phyloP scores from a whole-genome alignment of 2,888 invertebrate genomes.

The Pseudolycoriella hygida region DNA sequence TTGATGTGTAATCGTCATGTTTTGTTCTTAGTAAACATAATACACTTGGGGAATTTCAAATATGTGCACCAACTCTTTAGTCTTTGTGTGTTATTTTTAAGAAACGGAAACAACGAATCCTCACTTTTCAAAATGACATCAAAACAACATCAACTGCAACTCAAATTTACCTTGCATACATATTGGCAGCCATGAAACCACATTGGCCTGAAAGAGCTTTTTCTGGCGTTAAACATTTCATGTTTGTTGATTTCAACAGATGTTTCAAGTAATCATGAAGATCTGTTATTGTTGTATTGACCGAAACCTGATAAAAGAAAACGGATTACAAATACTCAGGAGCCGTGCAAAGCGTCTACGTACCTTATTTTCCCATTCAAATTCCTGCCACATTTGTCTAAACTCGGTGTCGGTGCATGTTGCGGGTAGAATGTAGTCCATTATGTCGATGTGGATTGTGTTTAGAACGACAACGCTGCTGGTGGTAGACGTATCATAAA shows the following conservation, averaged over 20 bases:
- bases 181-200: slow-evolving; percentile 98
- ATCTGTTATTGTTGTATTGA: slow-evolving; percentile 85
- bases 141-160: not conserved
- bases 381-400: slow-evolving; percentile 99
- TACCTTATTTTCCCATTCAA: slow-evolving; percentile 99
- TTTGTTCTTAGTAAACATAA: too few relatives aligned
- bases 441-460: slow-evolving; percentile 98
- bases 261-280: slow-evolving; percentile 85
- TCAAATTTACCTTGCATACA: slow-evolving; percentile 60
- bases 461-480: slow-evolving; percentile 91
- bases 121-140: too few relatives aligned
- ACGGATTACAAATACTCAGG: too few relatives aligned
- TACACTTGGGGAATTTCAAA: too few relatives aligned
- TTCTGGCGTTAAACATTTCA: slow-evolving; percentile 97
- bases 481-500: slow-evolving; percentile 72
- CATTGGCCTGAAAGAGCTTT: slow-evolving; percentile 93
- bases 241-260: slow-evolving; percentile 86
- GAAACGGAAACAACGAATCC: too few relatives aligned
- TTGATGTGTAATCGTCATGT: too few relatives aligned
- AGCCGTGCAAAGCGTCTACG: too few relatives aligned
- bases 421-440: slow-evolving; percentile 97
- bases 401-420: slow-evolving; percentile 90
- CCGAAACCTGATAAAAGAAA: slow-evolving; percentile 34
- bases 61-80: too few relatives aligned
- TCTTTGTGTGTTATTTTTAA: too few relatives aligned